phyloP scores from a whole-genome alignment of 2,797 vertebrate species.

The Galago senegalensis region DNA sequence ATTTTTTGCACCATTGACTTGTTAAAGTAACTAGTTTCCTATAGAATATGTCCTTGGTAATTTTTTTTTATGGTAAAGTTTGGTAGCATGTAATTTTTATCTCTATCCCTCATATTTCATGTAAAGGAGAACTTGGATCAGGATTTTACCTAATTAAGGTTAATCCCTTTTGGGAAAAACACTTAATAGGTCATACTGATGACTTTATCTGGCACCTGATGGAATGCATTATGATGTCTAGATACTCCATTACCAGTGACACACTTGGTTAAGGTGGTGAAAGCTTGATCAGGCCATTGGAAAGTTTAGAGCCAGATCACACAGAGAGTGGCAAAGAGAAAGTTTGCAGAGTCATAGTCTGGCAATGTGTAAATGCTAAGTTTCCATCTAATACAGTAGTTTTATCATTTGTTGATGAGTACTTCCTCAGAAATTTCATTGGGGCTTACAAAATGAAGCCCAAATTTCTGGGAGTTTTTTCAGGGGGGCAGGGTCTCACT shows the following conservation, averaged over 20 bases:
- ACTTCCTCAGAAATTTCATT: conserved; percentile 11
- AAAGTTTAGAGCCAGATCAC: background rate
- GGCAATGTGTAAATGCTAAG: background rate
- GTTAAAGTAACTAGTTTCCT: background rate
- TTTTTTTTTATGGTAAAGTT: background rate
- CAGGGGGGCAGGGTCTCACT: too few species aligned
- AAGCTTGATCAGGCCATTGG: background rate
- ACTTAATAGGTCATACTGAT: background rate
- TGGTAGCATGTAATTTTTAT: background rate
- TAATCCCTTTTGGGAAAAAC: background rate
- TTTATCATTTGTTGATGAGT: background rate
- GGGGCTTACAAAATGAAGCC: background rate
- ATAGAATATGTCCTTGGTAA: rapidly evolving
- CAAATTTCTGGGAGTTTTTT: too few species aligned
- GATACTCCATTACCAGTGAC: background rate
- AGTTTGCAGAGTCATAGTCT: background rate
- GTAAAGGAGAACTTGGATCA: background rate
- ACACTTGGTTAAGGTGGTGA: background rate
- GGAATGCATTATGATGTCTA: background rate
- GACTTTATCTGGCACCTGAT: background rate
- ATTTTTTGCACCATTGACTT: background rate
- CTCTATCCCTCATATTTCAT: background rate
- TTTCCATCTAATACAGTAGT: background rate
- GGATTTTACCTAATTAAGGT: background rate
- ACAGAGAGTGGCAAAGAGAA: background rate